phyloP scores from a whole-genome alignment of 2,797 vertebrate species.

The Tiaroga cobitis region DNA sequence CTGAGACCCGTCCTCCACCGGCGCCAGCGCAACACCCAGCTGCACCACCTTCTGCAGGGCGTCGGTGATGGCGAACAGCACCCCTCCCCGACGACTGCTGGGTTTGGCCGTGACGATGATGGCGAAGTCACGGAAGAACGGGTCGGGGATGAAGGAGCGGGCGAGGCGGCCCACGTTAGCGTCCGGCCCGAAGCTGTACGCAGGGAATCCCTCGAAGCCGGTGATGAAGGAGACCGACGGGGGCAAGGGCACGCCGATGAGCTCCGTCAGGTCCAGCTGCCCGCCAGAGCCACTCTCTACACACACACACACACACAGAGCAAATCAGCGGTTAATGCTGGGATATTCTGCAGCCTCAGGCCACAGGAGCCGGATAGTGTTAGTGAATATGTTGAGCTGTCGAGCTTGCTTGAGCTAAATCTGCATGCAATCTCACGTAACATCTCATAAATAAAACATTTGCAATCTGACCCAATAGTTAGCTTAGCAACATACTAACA shows the following conservation, averaged over 20 bases:
- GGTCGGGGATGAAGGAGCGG: constrained; percentile 84
- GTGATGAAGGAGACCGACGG: constrained; percentile 91
- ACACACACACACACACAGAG: background rate
- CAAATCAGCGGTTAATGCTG: background rate
- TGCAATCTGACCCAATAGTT: too few relatives aligned
- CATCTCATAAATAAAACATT: too few relatives aligned
- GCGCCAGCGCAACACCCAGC: constrained; percentile 85
- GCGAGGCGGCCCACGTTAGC: constrained; percentile 92
- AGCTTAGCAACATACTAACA: too few relatives aligned
- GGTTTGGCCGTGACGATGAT: constrained; percentile 84
- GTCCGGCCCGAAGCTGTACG: constrained; percentile 88
- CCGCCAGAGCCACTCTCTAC: constrained; percentile 78
- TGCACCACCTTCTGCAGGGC: constrained; percentile 90
- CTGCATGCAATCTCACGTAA: background rate
- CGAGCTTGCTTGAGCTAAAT: background rate
- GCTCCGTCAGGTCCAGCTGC: constrained; percentile 88
- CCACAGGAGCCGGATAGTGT: too few relatives aligned
- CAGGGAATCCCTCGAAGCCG: constrained; percentile 91
- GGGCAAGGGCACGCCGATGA: constrained; percentile 94
- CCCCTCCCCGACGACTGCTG: constrained; percentile 79
- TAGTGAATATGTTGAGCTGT: background rate
- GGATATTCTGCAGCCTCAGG: background rate
- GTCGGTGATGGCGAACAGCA: constrained; percentile 92
- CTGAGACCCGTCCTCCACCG: constrained; percentile 86
- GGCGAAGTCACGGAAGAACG: constrained; percentile 88